Conservation (phyloP, 2,888 invertebrate genomes). For the Cryptops parisi region DNA sequence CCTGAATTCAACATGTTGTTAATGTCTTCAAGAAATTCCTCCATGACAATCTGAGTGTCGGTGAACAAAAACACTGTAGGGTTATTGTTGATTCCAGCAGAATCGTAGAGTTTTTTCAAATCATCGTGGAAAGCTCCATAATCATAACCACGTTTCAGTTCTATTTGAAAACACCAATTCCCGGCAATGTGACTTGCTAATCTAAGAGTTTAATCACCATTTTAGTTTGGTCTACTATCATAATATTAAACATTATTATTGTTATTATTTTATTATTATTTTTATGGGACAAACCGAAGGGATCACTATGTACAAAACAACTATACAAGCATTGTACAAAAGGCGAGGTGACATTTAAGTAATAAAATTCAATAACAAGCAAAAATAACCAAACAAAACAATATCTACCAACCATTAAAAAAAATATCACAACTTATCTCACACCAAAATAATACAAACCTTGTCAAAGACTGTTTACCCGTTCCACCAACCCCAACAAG, state of each 20-base stretch:
- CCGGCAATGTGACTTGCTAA: conserved; percentile 20
- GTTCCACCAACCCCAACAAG: conserved; percentile 35
- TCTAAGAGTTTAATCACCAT: conserved; percentile 16
- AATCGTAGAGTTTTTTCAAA: conserved; percentile 58
- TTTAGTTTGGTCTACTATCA: neutral
- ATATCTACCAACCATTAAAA: no score
- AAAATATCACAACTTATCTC: no score
- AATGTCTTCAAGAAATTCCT: conserved; percentile 81
- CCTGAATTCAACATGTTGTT: conserved; percentile 85
- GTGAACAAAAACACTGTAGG: conserved; percentile 74
- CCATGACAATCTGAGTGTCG: conserved; percentile 77
- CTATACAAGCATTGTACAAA: no score
- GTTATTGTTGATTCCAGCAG: conserved; percentile 56
- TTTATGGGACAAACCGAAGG: no score
- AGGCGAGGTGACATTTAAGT: no score
- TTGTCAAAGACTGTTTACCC: conserved; percentile 34
- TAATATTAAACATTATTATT: neutral
- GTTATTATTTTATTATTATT: neutral
- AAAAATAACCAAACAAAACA: neutral
- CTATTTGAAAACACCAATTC: conserved; percentile 67
- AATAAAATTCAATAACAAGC: no score
- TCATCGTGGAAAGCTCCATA: conserved; percentile 71
- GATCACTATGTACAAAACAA: no score
- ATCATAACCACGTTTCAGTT: conserved; percentile 70
- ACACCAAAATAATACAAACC: conserved; percentile 21